These are phyloP conservation scores for Cygnus atratus DNA, from an alignment of 2,113 vertebrate species.

Conservation along the genomic window DNA sequence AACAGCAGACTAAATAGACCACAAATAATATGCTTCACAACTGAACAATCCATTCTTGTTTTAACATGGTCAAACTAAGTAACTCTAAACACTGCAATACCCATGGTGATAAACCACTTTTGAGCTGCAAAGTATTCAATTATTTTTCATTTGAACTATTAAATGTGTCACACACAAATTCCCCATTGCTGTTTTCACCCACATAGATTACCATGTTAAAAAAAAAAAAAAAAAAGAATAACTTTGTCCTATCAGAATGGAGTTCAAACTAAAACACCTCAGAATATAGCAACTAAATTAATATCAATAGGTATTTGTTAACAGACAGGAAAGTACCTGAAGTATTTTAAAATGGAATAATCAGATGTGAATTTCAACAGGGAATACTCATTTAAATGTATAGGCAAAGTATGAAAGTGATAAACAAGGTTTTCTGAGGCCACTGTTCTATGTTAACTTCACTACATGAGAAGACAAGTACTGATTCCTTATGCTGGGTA, in stretches of 20 bases:
- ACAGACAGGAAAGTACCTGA: not conserved
- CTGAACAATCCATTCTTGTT: conserved; percentile 23
- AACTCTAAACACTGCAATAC: conserved; percentile 44
- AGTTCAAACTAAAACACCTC: conserved; percentile 17
- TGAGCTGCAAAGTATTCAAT: conserved; percentile 36
- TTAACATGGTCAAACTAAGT: conserved; percentile 24
- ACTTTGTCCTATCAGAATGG: conserved; percentile 23
- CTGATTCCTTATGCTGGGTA: not conserved
- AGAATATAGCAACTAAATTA: conserved; percentile 33
- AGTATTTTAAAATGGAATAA: not conserved
- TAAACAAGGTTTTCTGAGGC: not conserved
- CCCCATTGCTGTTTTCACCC: conserved; percentile 17
- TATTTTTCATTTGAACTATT: conserved; percentile 62
- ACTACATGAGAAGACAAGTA: not conserved
- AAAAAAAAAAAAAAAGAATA: not conserved
- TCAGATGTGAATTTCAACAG: not conserved
- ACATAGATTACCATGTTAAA: not conserved
- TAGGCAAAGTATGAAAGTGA: not conserved
- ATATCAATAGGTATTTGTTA: conserved; percentile 43
- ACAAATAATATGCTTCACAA: conserved; percentile 34
- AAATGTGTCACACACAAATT: conserved; percentile 31
- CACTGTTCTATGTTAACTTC: not conserved
- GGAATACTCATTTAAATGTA: not conserved
- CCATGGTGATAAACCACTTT: conserved; percentile 36
- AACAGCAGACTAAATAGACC: conserved; percentile 21